Base-by-base conservation (phyloP, 2,797 vertebrate species). In the Lacerta viridis region DNA sequence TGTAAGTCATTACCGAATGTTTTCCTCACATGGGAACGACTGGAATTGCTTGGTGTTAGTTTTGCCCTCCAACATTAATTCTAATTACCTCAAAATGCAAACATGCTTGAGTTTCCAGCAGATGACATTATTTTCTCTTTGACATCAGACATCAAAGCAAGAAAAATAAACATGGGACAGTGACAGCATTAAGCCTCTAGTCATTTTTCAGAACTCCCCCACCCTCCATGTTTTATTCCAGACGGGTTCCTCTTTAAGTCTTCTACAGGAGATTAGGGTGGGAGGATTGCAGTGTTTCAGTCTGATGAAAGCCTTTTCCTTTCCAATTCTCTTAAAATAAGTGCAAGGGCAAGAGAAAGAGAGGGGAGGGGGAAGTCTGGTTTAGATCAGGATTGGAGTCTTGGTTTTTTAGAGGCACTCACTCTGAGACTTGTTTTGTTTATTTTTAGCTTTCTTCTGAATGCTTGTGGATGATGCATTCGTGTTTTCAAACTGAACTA, bases 81-180 rank as follows among this genome's bases (percentile, higher is more conserved):
- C 95, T 96, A 96, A 97, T 97, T 97, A 97, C 95, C 95, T 96
- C 96, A 97, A 96, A 97, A 97, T 93, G 93, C 96, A 97, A 97
- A 95, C 96, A 96, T 88, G 85, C 92, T 96, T 93, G 94, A 93
- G 90, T 96, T 96, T 95, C 96, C 95, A 96, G 93, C 93, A 96
- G 96, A 97, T 96, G 95, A 96, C 94, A 97, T 96, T 95, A 96
- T 96, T 97, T 97, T 96, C 93, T 96, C 93, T 96, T 96, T 96
- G 93, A 96, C 96, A 96, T 96, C 95, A 95, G 95, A 97, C 96
- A 97, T 96, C 95, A 97, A 97, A 97, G 96, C 91, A 95, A 96
- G 94, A 96, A 96, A 96, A 97, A 96, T 96, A 97, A 97, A 97
- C 96, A 97, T 6, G 82, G 92, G 94, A 95, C 91, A 95, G 95